Evolutionary conservation across 2,797 vertebrate genomes (phyloP).

Genomic region (Lithobates sylvaticus): DNA sequence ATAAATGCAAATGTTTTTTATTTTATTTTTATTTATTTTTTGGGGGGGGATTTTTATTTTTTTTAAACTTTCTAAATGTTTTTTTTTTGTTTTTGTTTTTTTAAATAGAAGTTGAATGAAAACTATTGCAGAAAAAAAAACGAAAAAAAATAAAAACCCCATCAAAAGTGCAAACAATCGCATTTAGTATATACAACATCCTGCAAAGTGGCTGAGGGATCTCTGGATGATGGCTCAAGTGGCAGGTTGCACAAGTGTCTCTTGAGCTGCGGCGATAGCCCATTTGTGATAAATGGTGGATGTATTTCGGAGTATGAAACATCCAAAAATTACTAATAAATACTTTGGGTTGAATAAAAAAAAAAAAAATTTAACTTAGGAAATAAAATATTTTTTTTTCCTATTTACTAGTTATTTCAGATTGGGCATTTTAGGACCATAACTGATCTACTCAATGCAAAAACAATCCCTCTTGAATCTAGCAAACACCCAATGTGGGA

Average conservation of each 20-base stretch:
- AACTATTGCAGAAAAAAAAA: constrained; percentile 1
- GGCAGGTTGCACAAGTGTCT: background rate
- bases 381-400: too few relatives aligned
- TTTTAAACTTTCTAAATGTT: background rate
- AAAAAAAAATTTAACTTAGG: too few relatives aligned
- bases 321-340: too few relatives aligned
- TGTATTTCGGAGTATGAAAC: too few relatives aligned
- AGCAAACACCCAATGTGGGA: too few relatives aligned
- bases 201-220: constrained; percentile 7
- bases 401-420: too few relatives aligned
- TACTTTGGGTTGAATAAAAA: too few relatives aligned
- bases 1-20: constrained; percentile 36
- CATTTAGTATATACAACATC: constrained; percentile 38
- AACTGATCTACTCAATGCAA: too few relatives aligned
- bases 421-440: too few relatives aligned
- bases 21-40: constrained; percentile 32
- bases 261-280: background rate
- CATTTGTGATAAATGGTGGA: background rate
- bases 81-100: background rate
- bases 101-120: constrained; percentile 45
- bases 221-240: background rate
- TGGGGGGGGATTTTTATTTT: background rate
- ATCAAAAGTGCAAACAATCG: constrained; percentile 48
- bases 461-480: too few relatives aligned
- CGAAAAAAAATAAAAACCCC: background rate